These are phyloP conservation scores for Sus cebifrons DNA, from an alignment of 2,797 vertebrate genomes.

Conservation along the genomic window DNA sequence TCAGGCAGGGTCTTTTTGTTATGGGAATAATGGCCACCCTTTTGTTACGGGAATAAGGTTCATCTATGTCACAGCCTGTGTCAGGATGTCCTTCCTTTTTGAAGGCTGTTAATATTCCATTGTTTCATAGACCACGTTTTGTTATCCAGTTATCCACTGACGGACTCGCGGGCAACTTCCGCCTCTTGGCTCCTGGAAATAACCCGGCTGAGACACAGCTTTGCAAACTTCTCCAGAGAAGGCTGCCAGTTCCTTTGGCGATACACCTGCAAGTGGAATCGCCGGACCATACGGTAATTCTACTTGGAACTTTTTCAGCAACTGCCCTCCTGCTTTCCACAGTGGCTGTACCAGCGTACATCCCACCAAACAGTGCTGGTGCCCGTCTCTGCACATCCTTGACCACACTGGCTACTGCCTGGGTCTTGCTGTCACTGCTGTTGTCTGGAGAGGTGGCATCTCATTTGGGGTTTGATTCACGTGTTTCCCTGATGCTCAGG, in stretches of 20 bases:
- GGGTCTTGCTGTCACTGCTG: too few species aligned
- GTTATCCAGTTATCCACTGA: not conserved
- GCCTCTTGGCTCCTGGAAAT: not conserved
- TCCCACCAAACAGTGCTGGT: not conserved
- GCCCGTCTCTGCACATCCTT: not conserved
- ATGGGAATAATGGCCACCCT: not conserved
- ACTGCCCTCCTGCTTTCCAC: not conserved
- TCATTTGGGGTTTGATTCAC: not conserved
- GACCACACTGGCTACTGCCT: too few species aligned
- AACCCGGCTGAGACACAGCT: too few species aligned
- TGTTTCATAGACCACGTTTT: not conserved
- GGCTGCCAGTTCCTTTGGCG: not conserved
- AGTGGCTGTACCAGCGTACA: not conserved
- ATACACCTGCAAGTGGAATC: not conserved
- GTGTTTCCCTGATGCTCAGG: not conserved
- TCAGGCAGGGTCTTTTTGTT: not conserved
- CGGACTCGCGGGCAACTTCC: not conserved
- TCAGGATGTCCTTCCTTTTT: not conserved
- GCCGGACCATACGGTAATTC: too few species aligned
- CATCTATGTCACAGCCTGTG: too few species aligned
- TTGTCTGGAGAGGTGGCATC: not conserved
- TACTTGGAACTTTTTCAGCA: not conserved
- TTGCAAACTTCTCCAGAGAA: not conserved
- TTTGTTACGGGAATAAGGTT: not conserved
- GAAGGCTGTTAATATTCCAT: not conserved